Percentiles rank a stretch among this genome's conserved stretches.
phyloP scores from a whole-genome alignment of 1,140 invertebrate species.

The Hycleus cichorii region DNA sequence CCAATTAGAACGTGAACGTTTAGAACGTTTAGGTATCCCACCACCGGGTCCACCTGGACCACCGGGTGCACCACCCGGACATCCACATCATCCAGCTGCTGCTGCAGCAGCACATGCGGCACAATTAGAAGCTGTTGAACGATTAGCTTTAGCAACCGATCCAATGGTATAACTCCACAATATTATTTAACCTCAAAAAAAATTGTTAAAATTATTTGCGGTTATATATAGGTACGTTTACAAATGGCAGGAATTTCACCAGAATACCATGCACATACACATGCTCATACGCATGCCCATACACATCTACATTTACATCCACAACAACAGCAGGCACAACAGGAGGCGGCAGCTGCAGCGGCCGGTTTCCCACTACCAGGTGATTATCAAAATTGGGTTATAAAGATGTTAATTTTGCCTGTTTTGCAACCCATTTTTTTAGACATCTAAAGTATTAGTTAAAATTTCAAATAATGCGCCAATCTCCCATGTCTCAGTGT shows the following conservation, averaged over 20 bases:
- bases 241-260: conserved; percentile 80
- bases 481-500: no score
- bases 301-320: conserved; percentile 84
- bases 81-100: conserved; percentile 30
- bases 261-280: conserved; percentile 74
- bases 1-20: conserved; percentile 78
- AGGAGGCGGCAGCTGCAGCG: conserved; percentile 53
- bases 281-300: conserved; percentile 84
- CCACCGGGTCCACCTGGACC: conserved; percentile 46
- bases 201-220: background rate
- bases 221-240: conserved; percentile 51
- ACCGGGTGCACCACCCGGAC: conserved; percentile 40
- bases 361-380: conserved; percentile 56
- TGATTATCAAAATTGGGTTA: conserved; percentile 29
- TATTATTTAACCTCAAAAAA: background rate
- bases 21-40: conserved; percentile 71
- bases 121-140: conserved; percentile 50
- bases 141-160: conserved; percentile 62
- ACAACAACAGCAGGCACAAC: conserved; percentile 69
- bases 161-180: conserved; percentile 47
- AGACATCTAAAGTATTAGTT: no score
- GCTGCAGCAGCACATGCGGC: conserved; percentile 29
- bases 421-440: no score
- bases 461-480: no score
- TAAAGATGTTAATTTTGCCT: no score